phyloP scores from a whole-genome alignment of 2,888 invertebrate species.

The Eupithecia insigniata region DNA sequence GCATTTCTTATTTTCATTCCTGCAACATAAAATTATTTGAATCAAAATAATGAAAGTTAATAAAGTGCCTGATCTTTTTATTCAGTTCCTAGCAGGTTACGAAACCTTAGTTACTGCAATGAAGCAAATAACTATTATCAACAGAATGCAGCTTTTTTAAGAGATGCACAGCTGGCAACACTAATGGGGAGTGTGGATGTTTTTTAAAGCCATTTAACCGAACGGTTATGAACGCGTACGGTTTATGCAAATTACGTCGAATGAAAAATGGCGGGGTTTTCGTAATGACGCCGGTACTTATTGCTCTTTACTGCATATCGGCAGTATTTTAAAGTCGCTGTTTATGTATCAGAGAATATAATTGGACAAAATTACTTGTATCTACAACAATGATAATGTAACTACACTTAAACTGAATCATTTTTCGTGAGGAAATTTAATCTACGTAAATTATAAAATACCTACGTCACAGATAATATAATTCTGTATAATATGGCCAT shows the following conservation, averaged over 20 bases:
- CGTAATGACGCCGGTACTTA: constrained; percentile 11
- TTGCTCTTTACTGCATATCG: constrained; percentile 10
- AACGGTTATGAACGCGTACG: constrained; percentile 14
- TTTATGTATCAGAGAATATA: neutral
- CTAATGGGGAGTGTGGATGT: constrained; percentile 18
- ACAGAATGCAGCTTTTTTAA: neutral
- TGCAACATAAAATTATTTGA: neutral
- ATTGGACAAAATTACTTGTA: neutral
- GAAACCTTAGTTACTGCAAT: neutral
- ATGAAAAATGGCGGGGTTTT: constrained; percentile 30
- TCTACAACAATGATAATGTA: neutral
- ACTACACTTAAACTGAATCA: neutral
- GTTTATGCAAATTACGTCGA: constrained; percentile 27
- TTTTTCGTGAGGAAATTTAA: neutral
- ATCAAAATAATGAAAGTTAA: neutral
- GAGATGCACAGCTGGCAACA: constrained; percentile 1
- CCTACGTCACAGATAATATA: too few relatives aligned
- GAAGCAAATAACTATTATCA: neutral
- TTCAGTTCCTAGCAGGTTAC: neutral
- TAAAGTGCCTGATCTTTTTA: neutral
- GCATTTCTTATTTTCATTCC: neutral
- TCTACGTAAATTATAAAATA: neutral
- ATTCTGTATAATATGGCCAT: too few relatives aligned
- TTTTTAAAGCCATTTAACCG: constrained; percentile 32
- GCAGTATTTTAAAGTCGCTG: neutral